phyloP scores from a whole-genome alignment of 2,888 invertebrate species.

The Lycaena phlaeas region DNA sequence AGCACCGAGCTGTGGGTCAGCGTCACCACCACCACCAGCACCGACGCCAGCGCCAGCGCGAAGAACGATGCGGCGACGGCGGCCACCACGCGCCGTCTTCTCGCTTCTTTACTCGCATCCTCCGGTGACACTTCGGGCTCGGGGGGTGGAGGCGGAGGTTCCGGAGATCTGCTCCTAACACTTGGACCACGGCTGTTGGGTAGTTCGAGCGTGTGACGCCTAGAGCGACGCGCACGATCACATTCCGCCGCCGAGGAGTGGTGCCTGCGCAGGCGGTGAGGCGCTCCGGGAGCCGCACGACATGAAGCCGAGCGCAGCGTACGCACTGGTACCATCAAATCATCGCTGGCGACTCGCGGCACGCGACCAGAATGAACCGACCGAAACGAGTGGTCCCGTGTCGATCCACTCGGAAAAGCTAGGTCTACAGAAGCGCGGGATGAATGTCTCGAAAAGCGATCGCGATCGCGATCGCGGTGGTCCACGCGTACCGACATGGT shows the following conservation, averaged over 20 bases:
- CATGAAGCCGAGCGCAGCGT: constrained; percentile 63
- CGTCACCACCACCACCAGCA: constrained; percentile 84
- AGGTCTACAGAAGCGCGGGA: constrained; percentile 66
- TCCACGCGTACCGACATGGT: constrained; percentile 67
- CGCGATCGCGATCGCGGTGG: constrained; percentile 61
- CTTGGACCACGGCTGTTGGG: constrained; percentile 60
- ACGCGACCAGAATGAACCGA: constrained; percentile 65
- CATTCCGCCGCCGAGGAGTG: constrained; percentile 66
- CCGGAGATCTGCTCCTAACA: constrained; percentile 59
- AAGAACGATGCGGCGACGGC: constrained; percentile 81
- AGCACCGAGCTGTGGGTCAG: constrained; percentile 80
- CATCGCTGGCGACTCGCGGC: constrained; percentile 61
- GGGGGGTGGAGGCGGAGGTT: constrained; percentile 47
- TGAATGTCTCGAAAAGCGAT: constrained; percentile 64
- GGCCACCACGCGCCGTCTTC: constrained; percentile 79
- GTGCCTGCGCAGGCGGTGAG: constrained; percentile 61
- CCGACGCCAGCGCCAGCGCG: constrained; percentile 80
- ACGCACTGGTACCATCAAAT: constrained; percentile 63
- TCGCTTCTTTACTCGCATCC: constrained; percentile 76
- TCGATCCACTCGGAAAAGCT: constrained; percentile 53
- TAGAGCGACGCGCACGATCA: constrained; percentile 59
- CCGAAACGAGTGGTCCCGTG: constrained; percentile 59
- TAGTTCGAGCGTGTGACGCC: constrained; percentile 58
- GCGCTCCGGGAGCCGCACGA: constrained; percentile 57
- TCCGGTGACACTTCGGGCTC: constrained; percentile 61